Conservation (phyloP, 2,888 invertebrate genomes). For the Aspidiotus destructor region DNA sequence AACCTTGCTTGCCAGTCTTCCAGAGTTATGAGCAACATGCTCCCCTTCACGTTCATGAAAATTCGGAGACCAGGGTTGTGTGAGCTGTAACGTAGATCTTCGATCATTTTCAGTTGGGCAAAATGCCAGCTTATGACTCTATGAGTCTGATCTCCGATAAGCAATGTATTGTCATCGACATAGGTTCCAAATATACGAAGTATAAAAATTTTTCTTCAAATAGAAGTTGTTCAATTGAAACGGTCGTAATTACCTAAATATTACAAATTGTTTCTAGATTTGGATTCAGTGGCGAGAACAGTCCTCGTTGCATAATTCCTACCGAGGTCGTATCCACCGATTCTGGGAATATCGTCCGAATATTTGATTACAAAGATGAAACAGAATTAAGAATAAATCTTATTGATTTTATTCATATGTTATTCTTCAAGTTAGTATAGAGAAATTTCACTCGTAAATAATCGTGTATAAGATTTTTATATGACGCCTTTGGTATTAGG, state of each 20-base stretch:
- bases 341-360: conserved; percentile 50
- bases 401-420: conserved; percentile 73
- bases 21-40: no score
- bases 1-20: no score
- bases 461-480: neutral
- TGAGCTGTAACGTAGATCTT: no score
- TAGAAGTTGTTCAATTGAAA: neutral
- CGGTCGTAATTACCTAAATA: neutral
- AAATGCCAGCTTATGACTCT: conserved; percentile 27
- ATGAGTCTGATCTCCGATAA: conserved; percentile 54
- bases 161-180: conserved; percentile 78
- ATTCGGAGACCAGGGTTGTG: no score
- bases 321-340: conserved; percentile 62
- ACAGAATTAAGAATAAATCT: conserved; percentile 73
- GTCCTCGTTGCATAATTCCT: conserved; percentile 77
- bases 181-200: conserved; percentile 88
- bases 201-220: conserved; percentile 44
- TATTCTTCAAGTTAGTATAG: conserved; percentile 70
- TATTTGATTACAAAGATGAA: conserved; percentile 54
- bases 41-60: no score
- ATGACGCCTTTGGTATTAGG: conserved; percentile 45
- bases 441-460: neutral
- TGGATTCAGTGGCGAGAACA: conserved; percentile 82
- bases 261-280: conserved; percentile 51
- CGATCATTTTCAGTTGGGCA: neutral